Evolutionary conservation across 1,140 invertebrate species (phyloP).

Genomic region (Camponotus floridanus): DNA sequence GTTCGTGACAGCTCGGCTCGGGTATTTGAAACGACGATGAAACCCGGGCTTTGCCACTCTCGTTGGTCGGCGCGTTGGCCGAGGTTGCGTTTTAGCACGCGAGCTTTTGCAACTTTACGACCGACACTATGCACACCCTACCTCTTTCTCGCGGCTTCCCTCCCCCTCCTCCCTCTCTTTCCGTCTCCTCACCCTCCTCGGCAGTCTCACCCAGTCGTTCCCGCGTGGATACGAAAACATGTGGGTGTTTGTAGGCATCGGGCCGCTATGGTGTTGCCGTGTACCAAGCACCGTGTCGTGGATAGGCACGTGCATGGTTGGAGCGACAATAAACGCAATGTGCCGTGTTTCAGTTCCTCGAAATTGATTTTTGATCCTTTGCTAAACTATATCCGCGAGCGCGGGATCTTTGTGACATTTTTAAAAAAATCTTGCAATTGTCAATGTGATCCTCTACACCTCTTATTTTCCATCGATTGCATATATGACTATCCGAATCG

Average conservation of each 20-base stretch:
- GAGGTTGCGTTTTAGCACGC: constrained; percentile 63
- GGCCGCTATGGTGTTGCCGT: constrained; percentile 56
- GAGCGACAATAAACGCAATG: constrained; percentile 49
- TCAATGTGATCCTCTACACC: not conserved
- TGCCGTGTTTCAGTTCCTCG: constrained; percentile 22
- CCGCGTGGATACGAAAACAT: constrained; percentile 45
- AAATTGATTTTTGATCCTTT: constrained; percentile 47
- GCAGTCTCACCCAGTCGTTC: not conserved
- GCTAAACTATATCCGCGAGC: not conserved
- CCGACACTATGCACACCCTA: constrained; percentile 56
- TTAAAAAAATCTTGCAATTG: constrained; percentile 5
- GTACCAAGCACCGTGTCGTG: constrained; percentile 61
- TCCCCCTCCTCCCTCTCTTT: no score
- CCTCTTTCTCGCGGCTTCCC: constrained; percentile 28
- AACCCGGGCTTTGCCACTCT: constrained; percentile 63
- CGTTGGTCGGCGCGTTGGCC: constrained; percentile 50
- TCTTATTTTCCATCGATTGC: not conserved
- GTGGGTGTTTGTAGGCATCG: constrained; percentile 54
- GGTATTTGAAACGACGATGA: constrained; percentile 63
- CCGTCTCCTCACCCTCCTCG: no score
- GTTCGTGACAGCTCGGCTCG: constrained; percentile 59
- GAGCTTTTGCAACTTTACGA: constrained; percentile 68
- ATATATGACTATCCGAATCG: not conserved
- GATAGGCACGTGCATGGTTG: constrained; percentile 55
- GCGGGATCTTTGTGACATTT: not conserved